Percentiles rank a stretch among this genome's conserved stretches.
Evolutionary conservation across 1,140 invertebrate species (phyloP).

Genomic region (Drosophila quadrilineata): DNA sequence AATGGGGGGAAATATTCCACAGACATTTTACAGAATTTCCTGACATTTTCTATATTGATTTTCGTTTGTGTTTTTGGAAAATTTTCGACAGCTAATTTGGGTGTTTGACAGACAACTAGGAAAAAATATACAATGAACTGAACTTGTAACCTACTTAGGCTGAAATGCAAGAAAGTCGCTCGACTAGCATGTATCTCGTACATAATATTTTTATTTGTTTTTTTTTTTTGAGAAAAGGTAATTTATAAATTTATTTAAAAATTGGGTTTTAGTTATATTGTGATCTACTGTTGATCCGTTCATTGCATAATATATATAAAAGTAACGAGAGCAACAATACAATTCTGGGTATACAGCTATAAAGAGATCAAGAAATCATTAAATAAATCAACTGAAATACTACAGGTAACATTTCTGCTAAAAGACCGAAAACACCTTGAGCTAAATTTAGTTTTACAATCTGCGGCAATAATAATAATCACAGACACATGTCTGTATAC

Average conservation of each 20-base stretch:
- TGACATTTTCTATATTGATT: background rate
- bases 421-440: conserved; percentile 46
- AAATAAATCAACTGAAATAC: background rate
- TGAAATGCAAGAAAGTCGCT: too few species aligned
- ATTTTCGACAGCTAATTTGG: background rate
- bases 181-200: too few species aligned
- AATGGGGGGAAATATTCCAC: background rate
- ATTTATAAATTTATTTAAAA: too few species aligned
- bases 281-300: too few species aligned
- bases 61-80: background rate
- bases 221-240: too few species aligned
- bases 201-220: too few species aligned
- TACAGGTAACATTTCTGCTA: conserved; percentile 20
- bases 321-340: too few species aligned
- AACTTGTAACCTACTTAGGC: background rate
- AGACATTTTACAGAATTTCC: too few species aligned
- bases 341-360: too few species aligned
- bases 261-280: too few species aligned
- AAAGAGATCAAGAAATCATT: background rate
- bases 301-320: too few species aligned
- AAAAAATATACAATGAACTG: background rate
- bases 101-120: too few species aligned
- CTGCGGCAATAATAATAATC: conserved; percentile 37
- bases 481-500: conserved; percentile 27
- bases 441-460: conserved; percentile 57